These are phyloP conservation scores for Callaeas wilsoni DNA, from an alignment of 2,113 vertebrate genomes.

Conservation along the genomic window DNA sequence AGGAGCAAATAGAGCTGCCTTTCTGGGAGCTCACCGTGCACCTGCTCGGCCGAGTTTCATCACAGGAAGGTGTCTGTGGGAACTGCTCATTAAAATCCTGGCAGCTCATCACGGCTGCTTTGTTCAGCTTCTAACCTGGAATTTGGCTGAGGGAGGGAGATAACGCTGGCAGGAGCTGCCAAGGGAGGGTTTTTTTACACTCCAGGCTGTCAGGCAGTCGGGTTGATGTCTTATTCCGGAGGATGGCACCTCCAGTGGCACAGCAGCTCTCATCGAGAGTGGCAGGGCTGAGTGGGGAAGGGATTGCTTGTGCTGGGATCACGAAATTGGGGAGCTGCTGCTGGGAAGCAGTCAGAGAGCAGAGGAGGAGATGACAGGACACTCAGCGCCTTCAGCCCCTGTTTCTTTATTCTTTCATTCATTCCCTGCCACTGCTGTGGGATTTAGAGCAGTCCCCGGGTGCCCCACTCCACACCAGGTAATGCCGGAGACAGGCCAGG, in stretches of 20 bases:
- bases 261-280: neutral
- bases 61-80: neutral
- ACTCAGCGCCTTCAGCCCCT: neutral
- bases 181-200: neutral
- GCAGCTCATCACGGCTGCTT: constrained; percentile 12
- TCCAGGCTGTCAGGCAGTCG: neutral
- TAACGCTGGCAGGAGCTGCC: neutral
- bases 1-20: neutral
- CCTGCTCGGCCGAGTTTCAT: neutral
- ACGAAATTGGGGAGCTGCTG: neutral
- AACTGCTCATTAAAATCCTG: constrained; percentile 30
- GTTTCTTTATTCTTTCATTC: neutral
- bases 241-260: neutral
- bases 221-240: neutral
- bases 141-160: constrained; percentile 24
- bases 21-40: neutral
- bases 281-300: neutral
- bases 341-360: neutral
- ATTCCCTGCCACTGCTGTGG: neutral
- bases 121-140: neutral
- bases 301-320: neutral
- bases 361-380: neutral
- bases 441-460: neutral
- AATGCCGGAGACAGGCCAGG: neutral
- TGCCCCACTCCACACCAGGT: neutral